phyloP scores from a whole-genome alignment of 2,797 vertebrate species.

The Simalia tracyae region DNA sequence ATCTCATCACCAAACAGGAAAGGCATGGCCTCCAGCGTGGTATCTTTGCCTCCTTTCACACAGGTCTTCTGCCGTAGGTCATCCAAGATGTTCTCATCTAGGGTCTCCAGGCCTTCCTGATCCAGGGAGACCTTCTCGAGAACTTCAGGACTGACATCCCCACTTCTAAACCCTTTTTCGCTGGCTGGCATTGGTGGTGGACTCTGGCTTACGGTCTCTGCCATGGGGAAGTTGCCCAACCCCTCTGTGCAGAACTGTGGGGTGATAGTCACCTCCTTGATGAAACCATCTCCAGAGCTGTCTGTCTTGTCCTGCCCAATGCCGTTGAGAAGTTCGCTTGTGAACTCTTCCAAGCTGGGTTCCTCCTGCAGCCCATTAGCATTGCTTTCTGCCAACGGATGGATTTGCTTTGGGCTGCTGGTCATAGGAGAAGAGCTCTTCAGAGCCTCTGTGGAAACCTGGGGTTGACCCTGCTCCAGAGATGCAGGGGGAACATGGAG shows the following conservation, averaged over 20 bases:
- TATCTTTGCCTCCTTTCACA: neutral
- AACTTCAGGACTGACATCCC: neutral
- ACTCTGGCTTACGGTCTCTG: neutral
- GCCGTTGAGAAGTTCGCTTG: constrained; percentile 35
- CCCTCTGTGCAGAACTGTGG: neutral
- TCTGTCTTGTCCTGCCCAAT: accelerated
- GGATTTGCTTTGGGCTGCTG: neutral
- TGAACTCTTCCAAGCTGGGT: constrained; percentile 36
- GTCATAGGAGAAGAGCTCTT: accelerated
- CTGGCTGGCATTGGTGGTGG: neutral
- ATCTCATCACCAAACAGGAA: neutral
- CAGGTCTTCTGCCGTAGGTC: neutral
- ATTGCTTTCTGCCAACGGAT: accelerated
- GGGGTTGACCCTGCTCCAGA: neutral
- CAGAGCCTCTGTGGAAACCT: neutral
- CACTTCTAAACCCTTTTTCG: neutral
- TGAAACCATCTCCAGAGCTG: neutral
- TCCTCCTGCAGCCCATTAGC: constrained; percentile 41
- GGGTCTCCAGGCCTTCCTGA: neutral
- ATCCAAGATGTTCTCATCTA: neutral
- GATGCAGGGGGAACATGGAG: accelerated
- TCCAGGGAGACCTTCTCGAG: neutral
- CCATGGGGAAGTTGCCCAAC: accelerated
- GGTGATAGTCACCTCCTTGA: neutral
- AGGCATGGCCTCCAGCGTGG: accelerated